These are phyloP conservation scores for Venustoraphidia nigricollis DNA, from an alignment of 2,888 invertebrate genomes.

Conservation along the genomic window DNA sequence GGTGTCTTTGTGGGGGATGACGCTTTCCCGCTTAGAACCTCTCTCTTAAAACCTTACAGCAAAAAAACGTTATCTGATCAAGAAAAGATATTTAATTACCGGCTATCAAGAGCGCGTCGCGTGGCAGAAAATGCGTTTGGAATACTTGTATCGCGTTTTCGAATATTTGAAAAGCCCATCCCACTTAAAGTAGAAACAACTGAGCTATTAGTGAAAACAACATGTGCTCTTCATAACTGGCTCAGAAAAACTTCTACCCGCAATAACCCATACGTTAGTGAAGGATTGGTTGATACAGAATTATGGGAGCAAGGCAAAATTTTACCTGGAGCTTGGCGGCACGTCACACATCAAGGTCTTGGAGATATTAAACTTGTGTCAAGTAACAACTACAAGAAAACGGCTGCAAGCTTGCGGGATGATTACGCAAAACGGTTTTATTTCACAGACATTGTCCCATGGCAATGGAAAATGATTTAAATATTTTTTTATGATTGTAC, in stretches of 20 bases:
- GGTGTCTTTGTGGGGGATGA: constrained; percentile 12
- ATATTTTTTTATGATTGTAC: no score
- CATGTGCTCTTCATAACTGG: constrained; percentile 15
- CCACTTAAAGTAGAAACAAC: constrained; percentile 5
- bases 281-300: no score
- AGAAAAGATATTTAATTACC: constrained; percentile 14
- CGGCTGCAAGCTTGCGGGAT: constrained; percentile 10
- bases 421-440: constrained; percentile 12
- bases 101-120: constrained; percentile 13
- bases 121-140: constrained; percentile 14
- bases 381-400: constrained; percentile 7
- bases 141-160: constrained; percentile 12
- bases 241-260: constrained; percentile 8
- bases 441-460: constrained; percentile 12
- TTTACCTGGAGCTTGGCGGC: no score
- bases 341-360: no score
- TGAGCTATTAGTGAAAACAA: constrained; percentile 12
- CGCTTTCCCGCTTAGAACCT: constrained; percentile 13
- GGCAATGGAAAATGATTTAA: constrained; percentile 14
- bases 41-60: constrained; percentile 10
- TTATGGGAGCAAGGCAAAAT: no score
- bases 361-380: no score
- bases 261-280: no score
- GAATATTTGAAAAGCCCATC: constrained; percentile 8
- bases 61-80: constrained; percentile 7